Percentiles rank a stretch among this genome's conserved stretches.
Evolutionary conservation across 2,797 vertebrate species (phyloP).

Genomic region (Pagetopsis macropterus): DNA sequence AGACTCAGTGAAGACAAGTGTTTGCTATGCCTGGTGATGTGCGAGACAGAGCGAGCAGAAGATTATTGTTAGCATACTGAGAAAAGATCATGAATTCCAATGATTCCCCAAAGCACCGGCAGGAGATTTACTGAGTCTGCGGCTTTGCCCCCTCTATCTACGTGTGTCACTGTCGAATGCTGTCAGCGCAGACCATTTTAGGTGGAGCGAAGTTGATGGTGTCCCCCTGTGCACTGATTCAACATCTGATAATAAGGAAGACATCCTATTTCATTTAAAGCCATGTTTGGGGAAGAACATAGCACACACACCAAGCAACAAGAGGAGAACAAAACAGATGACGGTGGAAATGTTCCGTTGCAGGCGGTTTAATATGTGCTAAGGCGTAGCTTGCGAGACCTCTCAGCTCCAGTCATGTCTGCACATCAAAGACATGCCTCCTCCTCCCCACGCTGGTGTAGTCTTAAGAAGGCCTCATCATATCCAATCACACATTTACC

Average conservation of each 20-base stretch:
- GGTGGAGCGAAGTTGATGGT: conserved; percentile 71
- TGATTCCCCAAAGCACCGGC: conserved; percentile 75
- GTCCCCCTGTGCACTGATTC: conserved; percentile 69
- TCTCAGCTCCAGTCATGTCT: conserved; percentile 77
- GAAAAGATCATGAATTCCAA: conserved; percentile 82
- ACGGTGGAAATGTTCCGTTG: conserved; percentile 70
- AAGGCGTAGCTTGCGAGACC: conserved; percentile 74
- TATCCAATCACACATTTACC: conserved; percentile 76
- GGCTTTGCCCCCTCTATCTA: conserved; percentile 66
- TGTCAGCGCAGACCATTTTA: conserved; percentile 68
- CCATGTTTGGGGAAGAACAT: conserved; percentile 60
- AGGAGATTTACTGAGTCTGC: conserved; percentile 65
- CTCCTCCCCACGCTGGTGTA: conserved; percentile 73
- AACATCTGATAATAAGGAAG: conserved; percentile 71
- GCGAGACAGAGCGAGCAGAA: conserved; percentile 75
- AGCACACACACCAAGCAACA: conserved; percentile 53
- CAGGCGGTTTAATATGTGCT: conserved; percentile 80
- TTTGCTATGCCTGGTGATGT: conserved; percentile 77
- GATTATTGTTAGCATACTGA: conserved; percentile 81
- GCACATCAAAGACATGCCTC: conserved; percentile 80
- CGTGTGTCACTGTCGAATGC: conserved; percentile 65
- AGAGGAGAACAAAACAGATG: conserved; percentile 58
- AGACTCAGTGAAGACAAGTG: conserved; percentile 69
- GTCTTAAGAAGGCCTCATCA: conserved; percentile 79
- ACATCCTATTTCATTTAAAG: conserved; percentile 68